phyloP scores from a whole-genome alignment of 2,888 invertebrate species.

The Machimus rusticus region DNA sequence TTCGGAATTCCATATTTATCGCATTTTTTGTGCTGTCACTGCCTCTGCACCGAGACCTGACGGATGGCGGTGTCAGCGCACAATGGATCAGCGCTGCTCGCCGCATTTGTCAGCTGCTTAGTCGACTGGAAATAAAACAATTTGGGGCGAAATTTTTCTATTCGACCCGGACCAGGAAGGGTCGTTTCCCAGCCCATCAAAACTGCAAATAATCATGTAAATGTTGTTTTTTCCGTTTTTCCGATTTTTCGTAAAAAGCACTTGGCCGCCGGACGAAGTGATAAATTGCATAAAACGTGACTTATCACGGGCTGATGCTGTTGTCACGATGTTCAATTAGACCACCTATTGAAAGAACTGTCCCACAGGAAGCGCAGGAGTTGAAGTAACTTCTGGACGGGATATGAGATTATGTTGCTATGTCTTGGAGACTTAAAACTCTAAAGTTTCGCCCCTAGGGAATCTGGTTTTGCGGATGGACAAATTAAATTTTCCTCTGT shows the following conservation, averaged over 20 bases:
- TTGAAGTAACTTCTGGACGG: not conserved
- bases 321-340: constrained; percentile 22
- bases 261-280: constrained; percentile 37
- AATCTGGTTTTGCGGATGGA: constrained; percentile 29
- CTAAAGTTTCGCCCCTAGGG: not conserved
- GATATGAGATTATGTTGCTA: not conserved
- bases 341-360: not conserved
- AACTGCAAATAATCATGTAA: constrained; percentile 49
- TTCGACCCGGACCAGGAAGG: not conserved
- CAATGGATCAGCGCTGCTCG: constrained; percentile 31
- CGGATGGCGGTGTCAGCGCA: constrained; percentile 42
- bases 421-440: constrained; percentile 7
- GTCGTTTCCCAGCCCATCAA: constrained; percentile 5
- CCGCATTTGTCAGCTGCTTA: constrained; percentile 47
- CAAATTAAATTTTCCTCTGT: constrained; percentile 45
- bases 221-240: constrained; percentile 46
- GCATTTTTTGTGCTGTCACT: constrained; percentile 36
- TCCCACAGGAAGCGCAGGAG: not conserved
- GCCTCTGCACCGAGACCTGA: constrained; percentile 27
- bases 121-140: constrained; percentile 48
- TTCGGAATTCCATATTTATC: constrained; percentile 44
- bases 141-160: constrained; percentile 42
- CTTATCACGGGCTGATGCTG: constrained; percentile 43
- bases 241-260: constrained; percentile 5
- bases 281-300: constrained; percentile 45